phyloP scores from a whole-genome alignment of 1,140 invertebrate species.

The Parasteatoda tepidariorum region DNA sequence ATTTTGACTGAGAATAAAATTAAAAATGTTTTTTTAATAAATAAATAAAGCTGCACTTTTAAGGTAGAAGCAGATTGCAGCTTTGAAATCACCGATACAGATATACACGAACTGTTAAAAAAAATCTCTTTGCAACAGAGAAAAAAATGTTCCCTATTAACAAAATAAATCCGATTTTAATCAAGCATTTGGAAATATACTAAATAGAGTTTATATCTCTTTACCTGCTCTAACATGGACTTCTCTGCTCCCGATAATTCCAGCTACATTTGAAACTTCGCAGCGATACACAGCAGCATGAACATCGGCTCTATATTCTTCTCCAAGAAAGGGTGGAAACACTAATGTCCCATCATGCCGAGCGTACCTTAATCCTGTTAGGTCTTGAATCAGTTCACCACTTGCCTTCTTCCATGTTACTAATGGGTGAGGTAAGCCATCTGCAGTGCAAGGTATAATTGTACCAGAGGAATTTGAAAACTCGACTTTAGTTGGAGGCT shows the following conservation, averaged over 20 bases:
- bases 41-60: too few species aligned
- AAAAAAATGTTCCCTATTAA: too few species aligned
- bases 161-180: too few species aligned
- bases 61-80: too few species aligned
- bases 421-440: background rate
- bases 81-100: too few species aligned
- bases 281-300: background rate
- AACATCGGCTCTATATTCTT: background rate
- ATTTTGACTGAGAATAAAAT: too few species aligned
- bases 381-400: background rate
- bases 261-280: background rate
- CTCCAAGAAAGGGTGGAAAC: background rate
- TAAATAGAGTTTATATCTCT: too few species aligned
- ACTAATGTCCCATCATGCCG: background rate
- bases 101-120: too few species aligned
- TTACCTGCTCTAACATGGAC: background rate
- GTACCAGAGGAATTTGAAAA: background rate
- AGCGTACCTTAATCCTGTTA: background rate
- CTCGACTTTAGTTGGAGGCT: background rate
- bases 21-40: too few species aligned
- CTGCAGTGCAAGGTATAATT: background rate
- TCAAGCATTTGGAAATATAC: too few species aligned
- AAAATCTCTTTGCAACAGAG: too few species aligned
- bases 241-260: background rate
- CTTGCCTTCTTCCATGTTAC: background rate